A percentile compares a stretch with the other conserved stretches of the same genome.
phyloP scores from a whole-genome alignment of 2,888 invertebrate genomes.

The Brachypalpus laphriformis region DNA sequence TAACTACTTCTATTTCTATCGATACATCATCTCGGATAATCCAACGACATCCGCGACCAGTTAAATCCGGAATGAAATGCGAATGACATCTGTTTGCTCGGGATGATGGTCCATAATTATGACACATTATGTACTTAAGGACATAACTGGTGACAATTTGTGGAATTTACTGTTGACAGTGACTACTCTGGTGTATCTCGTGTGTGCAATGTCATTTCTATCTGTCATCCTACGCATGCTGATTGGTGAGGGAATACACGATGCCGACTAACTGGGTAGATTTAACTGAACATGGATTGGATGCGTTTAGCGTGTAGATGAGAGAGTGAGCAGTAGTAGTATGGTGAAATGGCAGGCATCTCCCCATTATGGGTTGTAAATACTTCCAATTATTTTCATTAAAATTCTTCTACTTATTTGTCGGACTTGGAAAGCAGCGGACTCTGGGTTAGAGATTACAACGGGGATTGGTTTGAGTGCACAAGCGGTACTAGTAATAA shows the following conservation, averaged over 20 bases:
- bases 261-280: constrained; percentile 1
- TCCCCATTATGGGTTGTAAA: constrained; percentile 46
- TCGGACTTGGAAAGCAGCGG: not conserved
- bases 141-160: constrained; percentile 68
- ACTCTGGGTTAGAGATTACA: not conserved
- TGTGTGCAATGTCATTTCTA: constrained; percentile 30
- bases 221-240: constrained; percentile 38
- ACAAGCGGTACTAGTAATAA: not conserved
- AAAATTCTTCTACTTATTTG: constrained; percentile 58
- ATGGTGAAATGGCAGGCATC: constrained; percentile 25
- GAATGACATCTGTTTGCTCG: not conserved
- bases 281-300: constrained; percentile 11
- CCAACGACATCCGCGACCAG: constrained; percentile 28
- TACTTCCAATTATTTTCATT: constrained; percentile 67
- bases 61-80: constrained; percentile 3
- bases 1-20: not conserved
- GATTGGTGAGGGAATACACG: constrained; percentile 39
- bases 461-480: not conserved
- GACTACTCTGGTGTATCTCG: constrained; percentile 12
- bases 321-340: not conserved
- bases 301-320: not conserved
- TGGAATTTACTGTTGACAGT: constrained; percentile 45
- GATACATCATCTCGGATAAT: constrained; percentile 20
- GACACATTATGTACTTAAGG: constrained; percentile 68
- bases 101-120: constrained; percentile 56